Base-by-base conservation (phyloP, 2,888 invertebrate genomes). In the Andrena flavipes region DNA sequence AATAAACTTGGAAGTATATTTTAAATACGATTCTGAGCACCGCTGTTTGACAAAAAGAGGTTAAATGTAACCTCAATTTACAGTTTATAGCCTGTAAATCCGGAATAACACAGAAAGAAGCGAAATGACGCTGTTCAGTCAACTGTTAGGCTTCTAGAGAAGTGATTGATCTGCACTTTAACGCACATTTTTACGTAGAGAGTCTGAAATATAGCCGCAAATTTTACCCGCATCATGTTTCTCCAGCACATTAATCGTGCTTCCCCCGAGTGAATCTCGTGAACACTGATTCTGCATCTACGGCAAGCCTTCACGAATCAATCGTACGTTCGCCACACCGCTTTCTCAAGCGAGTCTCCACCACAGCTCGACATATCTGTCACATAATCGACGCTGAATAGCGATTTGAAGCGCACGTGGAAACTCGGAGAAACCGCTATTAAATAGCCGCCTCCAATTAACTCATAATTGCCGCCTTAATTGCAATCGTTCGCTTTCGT, bases 401-500 rank as follows among this genome's bases (percentile, higher is more conserved):
- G 35, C 16, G 48, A 29, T 8, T 10, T 33, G 68, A 13, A 5
- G 10, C 33, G 59, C 4, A 16, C n/a, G 30, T 56, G 49, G 51
- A 68, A 33, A 71, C 59, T 13, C 7, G 35, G 48, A 59, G 42
- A 49, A 16, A 6, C 33, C 5, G n/a, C 26, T n/a, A 30, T 70
- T 65, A 33, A 63, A 71, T 20, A 64, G 48, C 29, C 29, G 10
- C 30, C 16, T 6, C n/a, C 33, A 16, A 29, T 29, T 20, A 49
- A 81, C 35, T 76, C 82, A 84, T 85, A 82, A 82, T 60, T 64
- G 30, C 29, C 65, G 59, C 42, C 42, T 42, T 87, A 73, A 80
- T 82, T 70, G 80, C 56, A 48, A 49, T 77, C 68, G 54, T 23
- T 35, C 29, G 20, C 60, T 13, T 54, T 56, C 20, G 54, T 7